Evolutionary conservation across 1,140 invertebrate species (phyloP), one percentile per base, ranked within the genome.

Genomic region (Drosophila elegans): DNA sequence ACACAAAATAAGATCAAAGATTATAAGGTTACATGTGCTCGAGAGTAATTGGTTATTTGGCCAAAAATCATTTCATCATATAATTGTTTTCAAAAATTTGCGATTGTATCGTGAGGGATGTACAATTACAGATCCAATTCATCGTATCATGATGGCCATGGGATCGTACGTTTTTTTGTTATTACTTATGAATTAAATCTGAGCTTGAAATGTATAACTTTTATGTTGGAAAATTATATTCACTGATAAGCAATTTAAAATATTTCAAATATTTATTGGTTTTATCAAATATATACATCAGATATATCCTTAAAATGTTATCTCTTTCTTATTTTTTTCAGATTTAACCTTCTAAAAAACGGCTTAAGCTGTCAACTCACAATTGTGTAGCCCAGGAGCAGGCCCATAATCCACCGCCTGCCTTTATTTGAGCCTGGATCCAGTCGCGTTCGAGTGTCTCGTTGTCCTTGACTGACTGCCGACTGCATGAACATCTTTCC

Each of bases 321-420:
- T 21, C 42, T 44, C 4, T 7, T 7, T 13, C 39, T n/a, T 21
- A 7, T 3, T 25, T 0, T 11, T 32, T 32, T 32, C 29, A 32
- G 29, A 10, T 11, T 11, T 36, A 4, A 6, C 16, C 4, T 11
- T 10, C 3, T 11, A 3, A 3, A 2, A 5, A 13, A 12, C 4
- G 12, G 1, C 3, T 6, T 2, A 5, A 2, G 34, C 6, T 9
- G 10, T 21, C 3, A 1, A 39, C 90, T 90, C 67, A 91, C 90
- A 80, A 91, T 80, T 67, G 88, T 83, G 60, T 78, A 91, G 44
- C 84, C 84, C 55, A 80, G 69, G 52, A 91, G 48, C 42, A 85
- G 73, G 62, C 80, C 88, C 78, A 83, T 76, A 82, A 73, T 78
- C 80, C 69, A 71, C 48, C 48, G 63, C 25, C 62, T 51, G 41